Conservation (phyloP, 2,113 vertebrate species). For the Pangasianodon hypophthalmus region DNA sequence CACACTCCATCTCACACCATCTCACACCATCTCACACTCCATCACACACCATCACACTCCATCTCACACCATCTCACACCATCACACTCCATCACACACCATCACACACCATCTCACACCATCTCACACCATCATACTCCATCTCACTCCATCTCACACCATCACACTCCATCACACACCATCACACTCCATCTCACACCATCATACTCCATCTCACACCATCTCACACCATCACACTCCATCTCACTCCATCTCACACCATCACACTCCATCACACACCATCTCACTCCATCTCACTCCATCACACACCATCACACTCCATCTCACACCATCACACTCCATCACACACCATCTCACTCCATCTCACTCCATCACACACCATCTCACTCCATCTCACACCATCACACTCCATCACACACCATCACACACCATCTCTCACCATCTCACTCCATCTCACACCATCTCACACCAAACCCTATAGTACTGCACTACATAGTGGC, state of each 20-base stretch:
- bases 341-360: not conserved
- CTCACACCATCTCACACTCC: not conserved
- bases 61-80: not conserved
- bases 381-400: not conserved
- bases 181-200: not conserved
- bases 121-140: not conserved
- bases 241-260: not conserved
- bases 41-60: not conserved
- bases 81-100: not conserved
- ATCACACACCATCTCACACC: not conserved
- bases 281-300: not conserved
- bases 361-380: not conserved
- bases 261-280: too few species aligned
- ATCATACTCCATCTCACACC: not conserved
- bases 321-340: not conserved
- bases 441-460: not conserved
- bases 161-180: not conserved
- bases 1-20: not conserved
- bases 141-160: not conserved
- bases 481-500: not conserved
- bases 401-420: not conserved
- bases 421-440: not conserved
- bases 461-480: not conserved
- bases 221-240: not conserved
- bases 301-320: not conserved